phyloP scores from a whole-genome alignment of 2,797 vertebrate genomes.

The Sphaeramia orbicularis region DNA sequence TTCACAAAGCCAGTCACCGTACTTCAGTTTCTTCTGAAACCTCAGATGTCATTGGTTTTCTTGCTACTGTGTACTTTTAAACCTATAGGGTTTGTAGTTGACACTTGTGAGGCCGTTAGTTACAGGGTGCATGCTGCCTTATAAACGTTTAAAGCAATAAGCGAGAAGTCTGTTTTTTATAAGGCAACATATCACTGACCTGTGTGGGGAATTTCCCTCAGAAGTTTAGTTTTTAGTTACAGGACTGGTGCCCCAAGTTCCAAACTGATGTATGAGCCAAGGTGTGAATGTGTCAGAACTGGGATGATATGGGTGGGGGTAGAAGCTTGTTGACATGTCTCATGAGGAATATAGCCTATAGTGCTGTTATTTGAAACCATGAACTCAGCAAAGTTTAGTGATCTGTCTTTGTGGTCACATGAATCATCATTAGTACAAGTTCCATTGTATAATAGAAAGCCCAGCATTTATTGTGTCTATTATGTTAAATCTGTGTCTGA shows the following conservation, averaged over 20 bases:
- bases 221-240: conserved; percentile 83
- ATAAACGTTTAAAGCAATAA: conserved; percentile 49
- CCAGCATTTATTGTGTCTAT: conserved; percentile 62
- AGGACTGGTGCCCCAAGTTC: conserved; percentile 72
- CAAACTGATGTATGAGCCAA: conserved; percentile 75
- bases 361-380: conserved; percentile 79
- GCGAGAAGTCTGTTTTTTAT: conserved; percentile 33
- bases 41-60: conserved; percentile 60
- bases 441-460: conserved; percentile 64
- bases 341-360: conserved; percentile 73
- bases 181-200: conserved; percentile 48
- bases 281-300: conserved; percentile 70
- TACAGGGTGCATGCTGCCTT: conserved; percentile 23
- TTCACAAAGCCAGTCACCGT: conserved; percentile 60
- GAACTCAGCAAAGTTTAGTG: conserved; percentile 66
- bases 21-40: conserved; percentile 64
- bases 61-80: conserved; percentile 53
- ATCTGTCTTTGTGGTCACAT: conserved; percentile 77
- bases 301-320: conserved; percentile 75
- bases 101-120: conserved; percentile 30
- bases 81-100: conserved; percentile 35
- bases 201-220: conserved; percentile 75
- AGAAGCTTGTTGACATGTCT: conserved; percentile 70
- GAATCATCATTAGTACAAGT: conserved; percentile 68
- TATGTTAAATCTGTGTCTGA: conserved; percentile 47